Evolutionary conservation across 1,140 invertebrate genomes (phyloP).

Genomic region (Hypothenemus hampei): DNA sequence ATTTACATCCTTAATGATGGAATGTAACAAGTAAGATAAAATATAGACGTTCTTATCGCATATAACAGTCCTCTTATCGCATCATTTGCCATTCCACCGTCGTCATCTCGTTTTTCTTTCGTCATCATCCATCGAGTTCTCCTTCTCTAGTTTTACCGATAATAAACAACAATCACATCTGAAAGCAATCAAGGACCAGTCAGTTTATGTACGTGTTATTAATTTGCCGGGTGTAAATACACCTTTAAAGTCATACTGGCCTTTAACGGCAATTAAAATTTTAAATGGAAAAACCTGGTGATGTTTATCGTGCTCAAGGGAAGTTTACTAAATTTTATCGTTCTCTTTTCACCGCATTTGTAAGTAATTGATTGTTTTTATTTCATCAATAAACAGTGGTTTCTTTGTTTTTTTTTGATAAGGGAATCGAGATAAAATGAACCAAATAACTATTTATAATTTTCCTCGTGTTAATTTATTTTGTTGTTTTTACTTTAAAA

Average conservation of each 20-base stretch:
- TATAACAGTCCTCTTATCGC: slow-evolving; percentile 15
- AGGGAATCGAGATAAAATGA: no score
- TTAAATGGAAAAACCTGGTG: neutral
- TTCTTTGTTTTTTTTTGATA: no score
- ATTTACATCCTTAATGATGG: slow-evolving; percentile 23
- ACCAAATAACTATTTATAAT: no score
- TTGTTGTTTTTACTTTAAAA: no score
- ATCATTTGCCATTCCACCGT: slow-evolving; percentile 7
- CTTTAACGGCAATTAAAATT: neutral
- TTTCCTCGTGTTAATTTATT: no score
- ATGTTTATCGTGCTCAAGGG: neutral
- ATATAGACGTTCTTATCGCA: slow-evolving; percentile 10
- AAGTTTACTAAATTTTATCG: no score
- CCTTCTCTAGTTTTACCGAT: slow-evolving; percentile 16
- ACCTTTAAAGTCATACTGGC: neutral
- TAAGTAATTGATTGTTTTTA: no score
- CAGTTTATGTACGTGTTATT: slow-evolving; percentile 17
- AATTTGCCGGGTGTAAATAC: slow-evolving; percentile 18
- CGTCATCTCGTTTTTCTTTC: neutral
- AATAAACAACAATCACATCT: slow-evolving; percentile 21
- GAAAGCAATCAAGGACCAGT: slow-evolving; percentile 13
- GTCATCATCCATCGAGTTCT: neutral
- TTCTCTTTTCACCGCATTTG: no score
- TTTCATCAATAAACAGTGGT: no score
- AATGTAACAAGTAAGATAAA: no score